Percentiles rank a stretch among this genome's conserved stretches.
phyloP scores from a whole-genome alignment of 2,113 vertebrate genomes.

The Burhinus bistriatus region DNA sequence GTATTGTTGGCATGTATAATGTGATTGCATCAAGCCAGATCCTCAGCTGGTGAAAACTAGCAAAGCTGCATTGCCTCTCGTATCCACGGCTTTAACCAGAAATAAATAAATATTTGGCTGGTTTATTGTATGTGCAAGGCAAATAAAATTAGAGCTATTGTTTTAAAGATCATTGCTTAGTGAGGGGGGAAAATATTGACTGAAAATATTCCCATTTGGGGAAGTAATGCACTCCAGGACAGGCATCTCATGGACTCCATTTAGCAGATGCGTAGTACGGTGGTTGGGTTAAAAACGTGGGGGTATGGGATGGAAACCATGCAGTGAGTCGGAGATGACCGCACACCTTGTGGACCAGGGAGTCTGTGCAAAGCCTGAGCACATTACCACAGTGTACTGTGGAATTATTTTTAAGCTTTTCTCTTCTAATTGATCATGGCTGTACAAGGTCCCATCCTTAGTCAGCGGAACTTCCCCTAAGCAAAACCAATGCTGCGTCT shows the following conservation, averaged over 20 bases:
- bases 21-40: background rate
- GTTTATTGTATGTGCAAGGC: background rate
- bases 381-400: background rate
- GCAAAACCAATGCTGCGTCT: background rate
- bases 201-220: background rate
- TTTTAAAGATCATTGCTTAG: background rate
- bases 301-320: background rate
- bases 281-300: background rate
- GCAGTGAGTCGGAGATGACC: background rate
- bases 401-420: background rate
- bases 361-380: background rate
- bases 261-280: background rate
- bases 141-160: background rate
- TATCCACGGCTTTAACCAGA: background rate
- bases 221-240: background rate
- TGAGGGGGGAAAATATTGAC: background rate
- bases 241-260: background rate
- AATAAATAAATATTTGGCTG: background rate
- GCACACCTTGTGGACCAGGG: background rate
- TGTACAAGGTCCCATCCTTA: background rate
- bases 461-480: background rate
- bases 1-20: background rate
- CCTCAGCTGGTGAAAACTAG: background rate
- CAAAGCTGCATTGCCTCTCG: background rate
- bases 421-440: background rate